phyloP scores from a whole-genome alignment of 2,888 invertebrate genomes.

The Eledone cirrhosa region DNA sequence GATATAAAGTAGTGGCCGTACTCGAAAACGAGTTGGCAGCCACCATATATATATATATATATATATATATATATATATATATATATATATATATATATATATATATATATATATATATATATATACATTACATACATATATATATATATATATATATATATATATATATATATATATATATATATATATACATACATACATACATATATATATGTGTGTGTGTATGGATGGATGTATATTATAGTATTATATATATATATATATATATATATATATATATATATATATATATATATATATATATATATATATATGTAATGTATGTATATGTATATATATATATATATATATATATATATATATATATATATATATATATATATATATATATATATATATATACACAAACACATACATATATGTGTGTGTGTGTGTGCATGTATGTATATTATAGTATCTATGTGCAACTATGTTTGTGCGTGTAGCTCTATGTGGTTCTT shows the following conservation, averaged over 20 bases:
- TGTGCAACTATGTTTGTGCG: not conserved
- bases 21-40: too few species aligned
- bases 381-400: not conserved
- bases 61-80: too few species aligned
- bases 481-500: not conserved
- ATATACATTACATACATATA: too few species aligned
- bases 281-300: not conserved
- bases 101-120: too few species aligned
- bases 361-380: not conserved
- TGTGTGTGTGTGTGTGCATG: not conserved
- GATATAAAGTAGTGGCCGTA: too few species aligned
- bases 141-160: not conserved
- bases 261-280: not conserved
- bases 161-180: not conserved
- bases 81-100: too few species aligned
- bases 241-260: not conserved
- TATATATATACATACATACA: not conserved
- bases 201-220: too few species aligned
- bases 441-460: not conserved
- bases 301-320: too few species aligned
- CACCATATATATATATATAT: too few species aligned
- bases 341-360: not conserved
- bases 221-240: too few species aligned
- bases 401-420: not conserved
- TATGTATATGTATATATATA: too few species aligned